Evolutionary conservation across 2,888 invertebrate species (phyloP).

Genomic region (Panzeria rudis): DNA sequence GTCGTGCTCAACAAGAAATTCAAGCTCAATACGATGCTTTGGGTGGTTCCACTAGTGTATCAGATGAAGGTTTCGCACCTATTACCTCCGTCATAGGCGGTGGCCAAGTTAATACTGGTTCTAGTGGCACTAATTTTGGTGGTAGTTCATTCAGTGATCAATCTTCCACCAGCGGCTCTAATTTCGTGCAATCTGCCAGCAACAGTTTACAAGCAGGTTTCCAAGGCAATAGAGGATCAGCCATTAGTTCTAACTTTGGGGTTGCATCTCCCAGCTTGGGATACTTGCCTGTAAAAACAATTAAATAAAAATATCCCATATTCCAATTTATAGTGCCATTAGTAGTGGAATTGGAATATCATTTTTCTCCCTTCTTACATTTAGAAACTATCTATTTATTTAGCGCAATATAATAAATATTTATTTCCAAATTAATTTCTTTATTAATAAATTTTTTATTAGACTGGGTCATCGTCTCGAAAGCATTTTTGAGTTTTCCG

Average conservation of each 20-base stretch:
- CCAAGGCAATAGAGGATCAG: constrained; percentile 11
- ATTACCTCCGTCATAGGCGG: constrained; percentile 77
- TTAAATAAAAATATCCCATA: constrained; percentile 48
- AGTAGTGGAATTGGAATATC: neutral
- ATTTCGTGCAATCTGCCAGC: constrained; percentile 15
- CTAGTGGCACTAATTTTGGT: constrained; percentile 74
- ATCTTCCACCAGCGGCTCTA: constrained; percentile 52
- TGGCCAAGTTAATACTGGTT: constrained; percentile 62
- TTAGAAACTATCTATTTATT: too few relatives aligned
- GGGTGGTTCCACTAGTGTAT: constrained; percentile 81
- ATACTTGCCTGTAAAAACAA: constrained; percentile 74
- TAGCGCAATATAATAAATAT: too few relatives aligned
- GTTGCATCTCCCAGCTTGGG: constrained; percentile 19
- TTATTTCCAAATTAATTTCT: too few relatives aligned
- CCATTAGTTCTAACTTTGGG: neutral
- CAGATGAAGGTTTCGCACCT: constrained; percentile 82
- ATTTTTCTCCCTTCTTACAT: too few relatives aligned
- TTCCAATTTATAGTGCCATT: neutral
- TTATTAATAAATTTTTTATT: too few relatives aligned
- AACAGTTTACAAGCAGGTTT: neutral
- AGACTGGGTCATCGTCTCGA: too few relatives aligned
- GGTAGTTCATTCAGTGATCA: neutral
- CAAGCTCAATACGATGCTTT: constrained; percentile 82
- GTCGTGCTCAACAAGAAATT: constrained; percentile 81
- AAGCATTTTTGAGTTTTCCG: too few relatives aligned